Evolutionary conservation across 2,113 vertebrate genomes (phyloP).

Genomic region (Macquaria australasica): DNA sequence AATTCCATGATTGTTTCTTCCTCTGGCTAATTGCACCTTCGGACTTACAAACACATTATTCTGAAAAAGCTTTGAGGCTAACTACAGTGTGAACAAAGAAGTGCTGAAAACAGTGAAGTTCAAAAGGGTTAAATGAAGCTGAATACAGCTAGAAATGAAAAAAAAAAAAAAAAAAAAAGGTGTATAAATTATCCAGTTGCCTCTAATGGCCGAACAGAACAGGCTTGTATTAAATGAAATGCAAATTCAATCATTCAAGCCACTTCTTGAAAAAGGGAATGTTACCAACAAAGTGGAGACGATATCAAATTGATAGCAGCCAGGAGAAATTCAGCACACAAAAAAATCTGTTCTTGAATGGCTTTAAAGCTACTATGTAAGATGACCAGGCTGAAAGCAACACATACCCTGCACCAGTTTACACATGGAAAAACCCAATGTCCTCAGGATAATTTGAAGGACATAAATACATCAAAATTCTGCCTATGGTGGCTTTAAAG

Average conservation of each 20-base stretch:
- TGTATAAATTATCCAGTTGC: conserved; percentile 8
- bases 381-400: neutral
- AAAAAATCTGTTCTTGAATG: neutral
- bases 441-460: neutral
- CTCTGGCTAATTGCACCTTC: conserved; percentile 64
- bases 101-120: conserved; percentile 11
- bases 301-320: neutral
- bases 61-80: conserved; percentile 40
- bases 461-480: neutral
- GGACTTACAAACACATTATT: conserved; percentile 16
- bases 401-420: neutral
- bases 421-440: neutral
- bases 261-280: neutral
- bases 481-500: neutral
- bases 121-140: conserved; percentile 46
- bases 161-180: no score
- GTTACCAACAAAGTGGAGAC: neutral
- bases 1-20: conserved; percentile 60
- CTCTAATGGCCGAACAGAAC: conserved; percentile 24
- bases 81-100: conserved; percentile 15
- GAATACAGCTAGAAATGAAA: neutral
- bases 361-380: neutral
- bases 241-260: neutral
- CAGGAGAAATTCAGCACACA: neutral
- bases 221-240: neutral